phyloP scores from a whole-genome alignment of 2,113 vertebrate genomes.

The Ploceus nigricollis region DNA sequence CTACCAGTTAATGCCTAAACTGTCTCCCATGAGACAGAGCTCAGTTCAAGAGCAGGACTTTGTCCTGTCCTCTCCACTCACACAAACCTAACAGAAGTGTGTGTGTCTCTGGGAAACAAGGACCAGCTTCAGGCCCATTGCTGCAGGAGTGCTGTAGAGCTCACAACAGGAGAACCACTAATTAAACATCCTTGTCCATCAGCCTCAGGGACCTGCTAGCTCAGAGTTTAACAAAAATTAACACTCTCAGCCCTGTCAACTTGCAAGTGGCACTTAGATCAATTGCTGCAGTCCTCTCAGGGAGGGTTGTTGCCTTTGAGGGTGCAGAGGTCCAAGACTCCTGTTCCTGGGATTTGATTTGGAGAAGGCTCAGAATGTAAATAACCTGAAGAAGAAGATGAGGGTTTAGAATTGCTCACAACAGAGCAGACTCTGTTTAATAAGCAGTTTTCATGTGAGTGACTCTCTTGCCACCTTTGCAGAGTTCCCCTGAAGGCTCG shows the following conservation, averaged over 20 bases:
- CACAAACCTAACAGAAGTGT: neutral
- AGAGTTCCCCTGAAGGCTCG: slow-evolving; percentile 74
- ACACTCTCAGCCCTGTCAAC: neutral
- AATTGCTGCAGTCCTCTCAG: fast-evolving
- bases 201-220: neutral
- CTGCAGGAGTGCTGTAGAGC: neutral
- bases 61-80: neutral
- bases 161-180: neutral
- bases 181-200: neutral
- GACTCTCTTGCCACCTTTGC: neutral
- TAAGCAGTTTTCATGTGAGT: neutral
- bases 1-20: neutral
- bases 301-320: neutral
- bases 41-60: neutral
- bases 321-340: neutral
- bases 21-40: neutral
- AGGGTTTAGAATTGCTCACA: neutral
- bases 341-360: neutral
- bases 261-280: neutral
- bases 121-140: neutral
- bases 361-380: neutral
- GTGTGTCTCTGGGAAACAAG: neutral
- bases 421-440: neutral
- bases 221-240: neutral
- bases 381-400: neutral